Base-by-base conservation (phyloP, 2,113 vertebrate species). In the Ardeotis arabs region DNA sequence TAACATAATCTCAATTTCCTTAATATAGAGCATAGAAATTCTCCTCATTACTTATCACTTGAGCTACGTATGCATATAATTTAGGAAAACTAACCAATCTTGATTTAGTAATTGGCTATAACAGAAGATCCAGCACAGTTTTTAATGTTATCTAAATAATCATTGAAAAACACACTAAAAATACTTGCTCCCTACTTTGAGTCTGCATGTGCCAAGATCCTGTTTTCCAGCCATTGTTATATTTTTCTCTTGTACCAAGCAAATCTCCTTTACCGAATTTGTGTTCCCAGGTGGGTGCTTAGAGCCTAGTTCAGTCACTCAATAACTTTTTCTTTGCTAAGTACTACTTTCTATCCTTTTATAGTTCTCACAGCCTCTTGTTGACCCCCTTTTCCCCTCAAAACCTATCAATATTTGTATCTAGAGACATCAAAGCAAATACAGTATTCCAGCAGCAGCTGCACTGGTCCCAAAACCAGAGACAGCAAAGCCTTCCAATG, bases 361-460 rank as follows among this genome's bases (percentile, higher is more conserved):
- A 16, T 7, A 78, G 9, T 55, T 81, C 50, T 86, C 63, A 69
- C 5, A 74, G 33, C 24, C 9, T 39, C n/a, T 86, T 59, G 68
- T 76, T 0, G 0, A 78, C 18, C 6, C 5, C 18, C 81, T 17
- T 60, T 62, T 24, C 6, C 20, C 15, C 6, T 8, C 1, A 15
- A 58, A 53, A 29, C 8, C 39, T 64, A 39, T n/a, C 16, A 53
- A 12, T 66, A 58, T 27, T 28, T 59, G 84, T 59, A 50, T 44
- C 47, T 87, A 28, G 23, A 84, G 47, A 24, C 17, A 87, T 56
- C 27, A 52, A 74, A 92, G 72, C n/a, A 69, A 63, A 70, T 20
- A 25, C 0, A 3, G 18, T 22, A 74, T 90, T 69, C 28, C 47
- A 89, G 47, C 45, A 89, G 85, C 41, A 74, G 77, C 52, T 75